These are phyloP conservation scores for Solenopsis invicta DNA, from an alignment of 1,140 invertebrate species.

Conservation along the genomic window DNA sequence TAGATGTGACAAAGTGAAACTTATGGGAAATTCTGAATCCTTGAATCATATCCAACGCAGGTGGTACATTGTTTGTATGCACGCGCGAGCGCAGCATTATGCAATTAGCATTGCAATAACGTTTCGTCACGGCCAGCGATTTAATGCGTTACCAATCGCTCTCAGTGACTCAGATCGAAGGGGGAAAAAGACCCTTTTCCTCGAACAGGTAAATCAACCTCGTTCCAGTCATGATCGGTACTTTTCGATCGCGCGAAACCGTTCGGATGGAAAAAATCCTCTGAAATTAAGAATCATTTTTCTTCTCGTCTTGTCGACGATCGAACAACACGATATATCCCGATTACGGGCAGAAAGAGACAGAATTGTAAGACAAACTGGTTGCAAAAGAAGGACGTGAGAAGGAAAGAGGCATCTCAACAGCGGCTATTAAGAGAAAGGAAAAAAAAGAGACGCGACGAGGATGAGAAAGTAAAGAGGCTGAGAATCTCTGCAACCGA, in stretches of 20 bases:
- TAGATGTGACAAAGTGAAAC: slow-evolving; percentile 2
- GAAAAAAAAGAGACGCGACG: neutral
- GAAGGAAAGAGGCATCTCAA: neutral
- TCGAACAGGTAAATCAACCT: slow-evolving; percentile 4
- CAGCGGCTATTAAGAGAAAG: neutral
- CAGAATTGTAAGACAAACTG: neutral
- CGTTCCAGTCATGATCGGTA: neutral
- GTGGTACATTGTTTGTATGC: slow-evolving; percentile 35
- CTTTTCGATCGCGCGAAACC: neutral
- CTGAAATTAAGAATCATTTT: neutral
- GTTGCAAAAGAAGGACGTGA: slow-evolving; percentile 2
- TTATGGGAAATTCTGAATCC: neutral
- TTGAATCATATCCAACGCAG: slow-evolving; percentile 37
- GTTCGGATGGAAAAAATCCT: neutral
- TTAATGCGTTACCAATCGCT: slow-evolving; percentile 53
- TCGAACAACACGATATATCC: slow-evolving; percentile 7
- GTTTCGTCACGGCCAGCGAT: slow-evolving; percentile 46
- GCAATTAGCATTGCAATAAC: slow-evolving; percentile 46
- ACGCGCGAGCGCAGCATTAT: slow-evolving; percentile 4
- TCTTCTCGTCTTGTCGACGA: neutral
- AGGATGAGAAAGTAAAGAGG: slow-evolving; percentile 50
- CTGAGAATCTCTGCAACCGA: slow-evolving; percentile 72
- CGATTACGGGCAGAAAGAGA: neutral
- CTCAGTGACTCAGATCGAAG: slow-evolving; percentile 38
- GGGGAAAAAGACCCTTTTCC: slow-evolving; percentile 8